Evolutionary conservation across 2,888 invertebrate genomes (phyloP), one percentile per base, ranked within the genome.

Genomic region (Epinotia nisella): DNA sequence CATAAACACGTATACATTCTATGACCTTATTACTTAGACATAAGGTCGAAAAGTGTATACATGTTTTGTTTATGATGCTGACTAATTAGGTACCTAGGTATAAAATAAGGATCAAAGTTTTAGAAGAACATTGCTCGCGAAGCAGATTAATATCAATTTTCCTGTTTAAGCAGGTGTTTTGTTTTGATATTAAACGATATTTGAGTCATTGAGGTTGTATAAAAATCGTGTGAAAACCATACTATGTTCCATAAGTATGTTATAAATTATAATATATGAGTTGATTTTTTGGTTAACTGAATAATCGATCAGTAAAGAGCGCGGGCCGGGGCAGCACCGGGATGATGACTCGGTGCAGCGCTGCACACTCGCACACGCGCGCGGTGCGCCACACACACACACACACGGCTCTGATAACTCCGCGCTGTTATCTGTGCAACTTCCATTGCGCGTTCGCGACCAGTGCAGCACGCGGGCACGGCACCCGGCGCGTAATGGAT

Each of bases 401-500:
- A 49, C 61, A 24, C n/a, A 11, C 53, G 64, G 53, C 69, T n/a
- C 56, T 67, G 74, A 75, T 69, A 74, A 49, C 61, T 51, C 49
- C n/a, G 15, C 49, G 24, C 58, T 71, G 74, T 71, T 74, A 71
- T 74, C 69, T 49, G 45, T 45, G 69, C 35, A 59, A 62, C 41
- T 59, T 62, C 41, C 72, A 55, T 41, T 55, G 29, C 49, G 51
- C 67, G 67, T 1, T 45, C 64, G 55, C 59, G 21, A 29, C n/a
- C 24, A 60, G 35, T 61, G 56, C 15, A 51, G 56, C 17, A 49
- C 39, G 35, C 61, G 41, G 49, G 10, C 13, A 9, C 39, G 7
- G 15, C 29, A 7, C 11, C 13, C 65, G 15, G 21, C 15, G 55
- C 55, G 53, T 15, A n/a, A 5, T 17, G 51, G 13, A 35, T 15